These are phyloP conservation scores for Globodera ellingtonae DNA, from an alignment of 1,140 invertebrate genomes.

Conservation along the genomic window DNA sequence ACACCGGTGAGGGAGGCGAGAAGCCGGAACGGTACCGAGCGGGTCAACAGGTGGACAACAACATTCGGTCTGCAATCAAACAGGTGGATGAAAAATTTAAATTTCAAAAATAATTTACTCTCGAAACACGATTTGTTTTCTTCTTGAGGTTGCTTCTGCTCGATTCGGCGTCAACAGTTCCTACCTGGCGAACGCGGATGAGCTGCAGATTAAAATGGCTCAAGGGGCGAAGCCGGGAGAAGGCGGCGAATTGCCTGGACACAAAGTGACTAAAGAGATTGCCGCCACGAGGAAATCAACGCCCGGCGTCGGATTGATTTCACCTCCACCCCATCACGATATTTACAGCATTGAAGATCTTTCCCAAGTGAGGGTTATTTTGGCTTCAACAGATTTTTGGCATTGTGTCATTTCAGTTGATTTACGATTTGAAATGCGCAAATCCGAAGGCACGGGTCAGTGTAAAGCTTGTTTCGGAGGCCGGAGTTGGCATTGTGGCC, in stretches of 20 bases:
- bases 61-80: constrained; percentile 75
- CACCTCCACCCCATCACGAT: constrained; percentile 97
- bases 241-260: constrained; percentile 88
- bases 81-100: constrained; percentile 66
- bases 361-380: constrained; percentile 72
- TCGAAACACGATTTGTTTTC: background rate
- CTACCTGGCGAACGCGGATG: constrained; percentile 92
- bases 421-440: constrained; percentile 96
- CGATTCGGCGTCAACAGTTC: constrained; percentile 94
- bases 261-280: constrained; percentile 88
- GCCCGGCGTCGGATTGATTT: constrained; percentile 94
- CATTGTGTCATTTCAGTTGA: constrained; percentile 70
- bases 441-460: constrained; percentile 93
- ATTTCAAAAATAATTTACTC: background rate
- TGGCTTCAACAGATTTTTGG: constrained; percentile 7
- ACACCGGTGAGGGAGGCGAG: constrained; percentile 91
- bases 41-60: constrained; percentile 75
- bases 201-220: constrained; percentile 97
- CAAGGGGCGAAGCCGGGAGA: constrained; percentile 95
- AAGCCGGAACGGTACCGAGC: constrained; percentile 78
- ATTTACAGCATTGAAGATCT: constrained; percentile 99
- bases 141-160: constrained; percentile 85
- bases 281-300: constrained; percentile 92
- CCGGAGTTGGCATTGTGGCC: constrained; percentile 95
- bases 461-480: constrained; percentile 96